Conservation (phyloP, 1,140 invertebrate species). For the Neodiprion virginianus region DNA sequence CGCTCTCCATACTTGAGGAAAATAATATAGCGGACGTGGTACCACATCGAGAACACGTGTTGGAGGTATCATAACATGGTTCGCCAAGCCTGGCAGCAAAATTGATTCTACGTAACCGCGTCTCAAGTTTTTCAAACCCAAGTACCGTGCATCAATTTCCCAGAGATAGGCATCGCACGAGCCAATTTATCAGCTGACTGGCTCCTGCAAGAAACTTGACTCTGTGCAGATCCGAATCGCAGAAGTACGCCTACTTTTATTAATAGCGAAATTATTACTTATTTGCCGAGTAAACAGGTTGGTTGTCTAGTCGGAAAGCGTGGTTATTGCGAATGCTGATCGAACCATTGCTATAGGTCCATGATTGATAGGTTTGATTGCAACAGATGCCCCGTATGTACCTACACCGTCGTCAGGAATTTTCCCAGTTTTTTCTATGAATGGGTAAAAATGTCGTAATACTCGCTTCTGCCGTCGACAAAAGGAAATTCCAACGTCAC, state of each 20-base stretch:
- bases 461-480: slow-evolving; percentile 32
- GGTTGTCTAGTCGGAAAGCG: slow-evolving; percentile 34
- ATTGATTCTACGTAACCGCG: slow-evolving; percentile 4
- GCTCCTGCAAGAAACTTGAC: slow-evolving; percentile 21
- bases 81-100: background rate
- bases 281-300: slow-evolving; percentile 48
- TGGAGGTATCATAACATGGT: background rate
- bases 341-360: slow-evolving; percentile 16
- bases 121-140: background rate
- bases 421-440: slow-evolving; percentile 27
- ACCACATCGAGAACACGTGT: background rate
- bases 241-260: slow-evolving; percentile 43
- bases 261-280: slow-evolving; percentile 53
- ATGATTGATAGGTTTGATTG: slow-evolving; percentile 35
- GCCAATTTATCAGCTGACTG: background rate
- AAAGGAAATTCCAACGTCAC: slow-evolving; percentile 24
- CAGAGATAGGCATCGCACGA: background rate
- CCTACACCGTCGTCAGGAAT: slow-evolving; percentile 26
- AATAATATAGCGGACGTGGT: background rate
- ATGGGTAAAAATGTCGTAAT: slow-evolving; percentile 34
- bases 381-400: slow-evolving; percentile 20
- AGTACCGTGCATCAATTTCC: slow-evolving; percentile 7
- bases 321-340: slow-evolving; percentile 23
- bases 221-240: slow-evolving; percentile 50
- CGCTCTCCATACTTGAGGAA: no score